A percentile compares a stretch with the other conserved stretches of the same genome.
Conservation (phyloP, 2,888 invertebrate species). For the Poecilus cupreus region DNA sequence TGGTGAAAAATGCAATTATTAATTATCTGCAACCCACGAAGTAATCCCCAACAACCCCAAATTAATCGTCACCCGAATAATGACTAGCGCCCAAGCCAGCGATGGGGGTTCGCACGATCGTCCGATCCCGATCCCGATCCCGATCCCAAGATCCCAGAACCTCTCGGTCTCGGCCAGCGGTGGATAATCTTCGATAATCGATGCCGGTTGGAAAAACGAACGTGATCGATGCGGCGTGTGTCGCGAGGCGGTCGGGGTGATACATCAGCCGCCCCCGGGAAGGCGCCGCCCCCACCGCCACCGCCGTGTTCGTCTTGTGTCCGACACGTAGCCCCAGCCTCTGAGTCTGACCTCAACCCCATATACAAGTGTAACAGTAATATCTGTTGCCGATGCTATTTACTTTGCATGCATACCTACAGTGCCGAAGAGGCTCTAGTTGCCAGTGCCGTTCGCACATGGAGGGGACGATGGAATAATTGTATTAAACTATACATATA, state of each 20-base stretch:
- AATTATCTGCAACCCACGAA: too few relatives aligned
- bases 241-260: constrained; percentile 3
- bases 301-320: constrained; percentile 31
- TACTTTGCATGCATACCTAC: neutral
- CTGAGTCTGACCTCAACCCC: neutral
- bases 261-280: constrained; percentile 29
- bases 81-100: neutral
- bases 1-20: too few relatives aligned
- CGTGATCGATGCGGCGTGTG: constrained; percentile 20
- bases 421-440: neutral
- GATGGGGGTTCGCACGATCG: too few relatives aligned
- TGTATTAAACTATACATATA: too few relatives aligned
- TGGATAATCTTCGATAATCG: constrained; percentile 36
- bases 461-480: neutral
- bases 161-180: neutral
- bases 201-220: constrained; percentile 23
- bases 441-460: neutral
- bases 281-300: too few relatives aligned
- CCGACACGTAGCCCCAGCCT: neutral
- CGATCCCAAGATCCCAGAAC: neutral
- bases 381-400: constrained; percentile 19
- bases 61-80: neutral
- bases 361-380: neutral
- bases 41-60: neutral
- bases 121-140: too few relatives aligned